A percentile compares a stretch with the other conserved stretches of the same genome.
Conservation (phyloP, 2,888 invertebrate species). For the Lepidochitona cinerea region DNA sequence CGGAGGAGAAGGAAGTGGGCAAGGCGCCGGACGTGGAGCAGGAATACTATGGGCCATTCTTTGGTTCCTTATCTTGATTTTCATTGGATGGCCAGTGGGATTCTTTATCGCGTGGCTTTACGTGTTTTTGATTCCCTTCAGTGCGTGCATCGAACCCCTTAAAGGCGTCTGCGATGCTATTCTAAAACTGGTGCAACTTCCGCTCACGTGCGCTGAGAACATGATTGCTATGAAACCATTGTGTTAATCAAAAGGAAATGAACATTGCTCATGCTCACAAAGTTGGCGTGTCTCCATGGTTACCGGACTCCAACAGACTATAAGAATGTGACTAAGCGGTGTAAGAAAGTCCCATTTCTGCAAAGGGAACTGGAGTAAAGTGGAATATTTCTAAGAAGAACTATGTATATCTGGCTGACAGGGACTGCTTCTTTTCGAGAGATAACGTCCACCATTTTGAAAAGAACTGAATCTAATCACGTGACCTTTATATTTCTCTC, state of each 20-base stretch:
- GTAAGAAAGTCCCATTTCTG: too few species aligned
- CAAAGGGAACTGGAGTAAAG: too few species aligned
- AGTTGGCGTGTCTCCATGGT: too few species aligned
- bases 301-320: too few species aligned
- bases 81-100: slow-evolving; percentile 53
- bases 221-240: slow-evolving; percentile 46
- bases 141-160: slow-evolving; percentile 38
- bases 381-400: neutral
- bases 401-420: too few species aligned
- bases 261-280: too few species aligned
- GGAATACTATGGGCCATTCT: slow-evolving; percentile 51
- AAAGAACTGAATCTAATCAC: too few species aligned
- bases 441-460: too few species aligned
- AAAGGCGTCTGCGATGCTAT: slow-evolving; percentile 43
- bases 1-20: slow-evolving; percentile 1
- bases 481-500: too few species aligned
- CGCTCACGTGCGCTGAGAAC: slow-evolving; percentile 49
- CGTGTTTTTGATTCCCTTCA: slow-evolving; percentile 54
- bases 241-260: slow-evolving; percentile 16
- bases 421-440: too few species aligned
- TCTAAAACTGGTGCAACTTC: slow-evolving; percentile 49
- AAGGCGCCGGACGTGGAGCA: slow-evolving; percentile 10
- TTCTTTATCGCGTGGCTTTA: slow-evolving; percentile 53
- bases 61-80: slow-evolving; percentile 51
- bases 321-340: too few species aligned